Percentiles rank a stretch among this genome's conserved stretches.
Evolutionary conservation across 2,888 invertebrate genomes (phyloP).

Genomic region (Muschampia staudingeri): DNA sequence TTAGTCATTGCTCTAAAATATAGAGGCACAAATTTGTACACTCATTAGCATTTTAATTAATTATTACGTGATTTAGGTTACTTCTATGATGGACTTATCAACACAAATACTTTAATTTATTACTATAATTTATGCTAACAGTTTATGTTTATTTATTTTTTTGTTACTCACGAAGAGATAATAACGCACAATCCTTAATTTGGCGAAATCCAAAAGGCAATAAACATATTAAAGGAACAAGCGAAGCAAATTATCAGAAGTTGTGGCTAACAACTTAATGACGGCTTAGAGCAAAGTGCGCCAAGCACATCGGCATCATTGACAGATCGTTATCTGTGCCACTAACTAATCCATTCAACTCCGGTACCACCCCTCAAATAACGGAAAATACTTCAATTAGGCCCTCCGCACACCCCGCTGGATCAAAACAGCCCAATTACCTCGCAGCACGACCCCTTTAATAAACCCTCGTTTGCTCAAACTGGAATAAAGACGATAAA

Average conservation of each 20-base stretch:
- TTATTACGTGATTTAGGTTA: too few species aligned
- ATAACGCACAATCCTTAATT: conserved; percentile 14
- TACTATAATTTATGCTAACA: too few species aligned
- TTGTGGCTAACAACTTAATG: conserved; percentile 64
- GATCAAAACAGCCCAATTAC: conserved; percentile 90
- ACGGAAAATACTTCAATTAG: conserved; percentile 88
- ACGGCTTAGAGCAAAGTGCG: conserved; percentile 65
- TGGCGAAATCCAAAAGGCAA: conserved; percentile 26
- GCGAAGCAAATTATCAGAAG: conserved; percentile 40
- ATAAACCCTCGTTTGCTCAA: conserved; percentile 85
- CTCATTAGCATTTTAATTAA: too few species aligned
- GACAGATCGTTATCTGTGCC: conserved; percentile 83
- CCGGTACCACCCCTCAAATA: conserved; percentile 82
- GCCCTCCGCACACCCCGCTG: conserved; percentile 71
- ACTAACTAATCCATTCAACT: conserved; percentile 88
- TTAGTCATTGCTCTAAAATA: too few species aligned
- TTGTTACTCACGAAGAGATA: conserved; percentile 33
- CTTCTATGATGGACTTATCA: too few species aligned
- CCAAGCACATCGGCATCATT: conserved; percentile 59
- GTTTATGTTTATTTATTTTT: not conserved
- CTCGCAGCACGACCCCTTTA: conserved; percentile 82
- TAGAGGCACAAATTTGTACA: too few species aligned
- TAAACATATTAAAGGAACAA: conserved; percentile 48
- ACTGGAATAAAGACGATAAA: conserved; percentile 85
- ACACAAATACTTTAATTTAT: too few species aligned